Conservation (phyloP, 2,797 vertebrate genomes). For the Parotocinclus haroldoi region DNA sequence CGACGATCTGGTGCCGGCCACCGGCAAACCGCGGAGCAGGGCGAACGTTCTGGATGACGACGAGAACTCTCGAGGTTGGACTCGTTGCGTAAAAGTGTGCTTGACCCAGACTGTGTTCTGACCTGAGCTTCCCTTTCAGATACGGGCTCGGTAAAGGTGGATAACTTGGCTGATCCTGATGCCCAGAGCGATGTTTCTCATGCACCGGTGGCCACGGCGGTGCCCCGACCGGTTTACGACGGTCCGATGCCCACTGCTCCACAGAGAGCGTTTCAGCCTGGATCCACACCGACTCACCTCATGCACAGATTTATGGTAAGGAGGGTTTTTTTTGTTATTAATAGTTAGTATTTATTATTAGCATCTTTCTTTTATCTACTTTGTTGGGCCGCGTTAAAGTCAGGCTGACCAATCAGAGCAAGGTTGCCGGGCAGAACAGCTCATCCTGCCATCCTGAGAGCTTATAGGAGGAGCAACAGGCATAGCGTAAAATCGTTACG, state of each 20-base stretch:
- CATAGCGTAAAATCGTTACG: too few species aligned
- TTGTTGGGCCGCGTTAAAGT: too few species aligned
- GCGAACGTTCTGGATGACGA: slow-evolving; percentile 79
- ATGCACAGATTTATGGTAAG: slow-evolving; percentile 47
- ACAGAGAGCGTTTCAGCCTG: slow-evolving; percentile 90
- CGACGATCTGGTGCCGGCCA: slow-evolving; percentile 70
- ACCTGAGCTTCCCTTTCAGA: slow-evolving; percentile 61
- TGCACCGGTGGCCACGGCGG: slow-evolving; percentile 32
- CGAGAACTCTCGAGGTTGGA: slow-evolving; percentile 85
- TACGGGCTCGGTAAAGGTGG: slow-evolving; percentile 69
- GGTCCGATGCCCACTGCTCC: slow-evolving; percentile 84
- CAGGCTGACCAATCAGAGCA: too few species aligned
- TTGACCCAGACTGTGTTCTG: neutral
- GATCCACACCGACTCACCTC: slow-evolving; percentile 88
- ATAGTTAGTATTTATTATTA: too few species aligned
- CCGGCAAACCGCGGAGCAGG: slow-evolving; percentile 69
- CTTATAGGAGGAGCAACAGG: too few species aligned
- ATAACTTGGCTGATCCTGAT: slow-evolving; percentile 63
- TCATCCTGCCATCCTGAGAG: too few species aligned
- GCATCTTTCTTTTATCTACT: too few species aligned
- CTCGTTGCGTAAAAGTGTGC: neutral
- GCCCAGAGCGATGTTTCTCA: slow-evolving; percentile 52
- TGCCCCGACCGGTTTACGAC: slow-evolving; percentile 72
- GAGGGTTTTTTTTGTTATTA: too few species aligned
- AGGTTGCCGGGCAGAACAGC: too few species aligned